Conservation (phyloP, 2,888 invertebrate genomes). For the Drosophila nr. fundita region DNA sequence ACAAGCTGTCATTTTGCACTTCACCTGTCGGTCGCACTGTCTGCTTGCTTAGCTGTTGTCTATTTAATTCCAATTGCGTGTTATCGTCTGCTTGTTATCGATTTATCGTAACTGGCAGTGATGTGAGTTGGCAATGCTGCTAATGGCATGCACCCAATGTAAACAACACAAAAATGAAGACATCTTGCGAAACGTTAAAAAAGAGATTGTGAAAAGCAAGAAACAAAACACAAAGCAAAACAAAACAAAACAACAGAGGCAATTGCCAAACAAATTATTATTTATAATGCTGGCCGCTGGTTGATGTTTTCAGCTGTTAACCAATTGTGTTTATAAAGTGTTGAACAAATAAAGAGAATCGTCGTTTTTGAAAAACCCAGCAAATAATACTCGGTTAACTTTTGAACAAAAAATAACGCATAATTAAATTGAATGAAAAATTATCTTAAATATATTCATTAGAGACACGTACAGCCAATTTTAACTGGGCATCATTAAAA, state of each 20-base stretch:
- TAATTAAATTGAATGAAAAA: conserved; percentile 43
- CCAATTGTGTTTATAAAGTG: conserved; percentile 32
- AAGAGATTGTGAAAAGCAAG: conserved; percentile 40
- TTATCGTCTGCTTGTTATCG: conserved; percentile 44
- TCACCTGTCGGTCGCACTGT: conserved; percentile 3
- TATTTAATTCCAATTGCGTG: conserved; percentile 21
- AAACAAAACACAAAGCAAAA: conserved; percentile 6
- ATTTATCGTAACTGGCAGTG: conserved; percentile 21
- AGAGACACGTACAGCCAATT: conserved; percentile 12
- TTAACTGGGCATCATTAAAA: conserved; percentile 16
- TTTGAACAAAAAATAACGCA: neutral
- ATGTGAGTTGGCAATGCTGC: conserved; percentile 24
- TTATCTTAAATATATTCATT: conserved; percentile 43
- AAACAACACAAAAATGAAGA: conserved; percentile 45
- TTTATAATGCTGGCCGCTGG: conserved; percentile 21
- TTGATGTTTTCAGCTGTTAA: conserved; percentile 10
- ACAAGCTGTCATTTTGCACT: conserved; percentile 9
- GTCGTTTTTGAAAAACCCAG: conserved; percentile 2
- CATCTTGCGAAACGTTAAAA: conserved; percentile 46
- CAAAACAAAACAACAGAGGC: conserved; percentile 5
- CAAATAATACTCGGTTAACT: conserved; percentile 4
- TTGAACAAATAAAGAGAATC: conserved; percentile 25
- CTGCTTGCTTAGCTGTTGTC: neutral
- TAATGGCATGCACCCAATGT: conserved; percentile 30
- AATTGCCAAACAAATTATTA: conserved; percentile 30